Evolutionary conservation across 2,797 vertebrate genomes (phyloP).

Genomic region (Masticophis lateralis): DNA sequence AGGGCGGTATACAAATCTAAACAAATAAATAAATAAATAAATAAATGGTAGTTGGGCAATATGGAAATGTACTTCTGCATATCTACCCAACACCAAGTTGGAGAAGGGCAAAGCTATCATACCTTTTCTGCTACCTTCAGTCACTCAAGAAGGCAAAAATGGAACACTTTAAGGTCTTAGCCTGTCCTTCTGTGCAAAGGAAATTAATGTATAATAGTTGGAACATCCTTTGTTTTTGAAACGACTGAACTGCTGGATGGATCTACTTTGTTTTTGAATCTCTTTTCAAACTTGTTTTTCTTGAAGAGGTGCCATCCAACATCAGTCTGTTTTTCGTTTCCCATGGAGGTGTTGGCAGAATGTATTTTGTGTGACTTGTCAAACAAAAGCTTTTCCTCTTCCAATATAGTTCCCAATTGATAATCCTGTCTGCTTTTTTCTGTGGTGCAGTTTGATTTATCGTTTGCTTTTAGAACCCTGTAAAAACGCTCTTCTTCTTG

Average conservation of each 20-base stretch:
- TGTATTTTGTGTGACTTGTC: not conserved
- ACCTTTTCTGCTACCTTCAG: not conserved
- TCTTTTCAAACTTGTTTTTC: not conserved
- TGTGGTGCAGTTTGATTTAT: not conserved
- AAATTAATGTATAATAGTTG: not conserved
- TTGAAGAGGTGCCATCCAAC: not conserved
- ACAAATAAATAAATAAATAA: too few relatives aligned
- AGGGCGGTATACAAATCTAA: too few relatives aligned
- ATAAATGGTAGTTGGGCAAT: not conserved
- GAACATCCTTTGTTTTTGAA: not conserved
- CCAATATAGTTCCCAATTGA: not conserved
- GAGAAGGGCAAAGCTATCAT: not conserved
- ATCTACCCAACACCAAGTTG: not conserved
- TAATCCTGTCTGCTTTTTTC: not conserved
- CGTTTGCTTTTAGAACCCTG: not conserved
- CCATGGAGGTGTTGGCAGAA: not conserved
- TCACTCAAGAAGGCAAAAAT: not conserved
- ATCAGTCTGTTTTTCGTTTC: not conserved
- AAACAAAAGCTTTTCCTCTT: not conserved
- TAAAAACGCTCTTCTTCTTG: slow-evolving; percentile 15
- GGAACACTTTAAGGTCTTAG: not conserved
- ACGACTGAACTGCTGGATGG: not conserved
- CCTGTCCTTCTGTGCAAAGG: not conserved
- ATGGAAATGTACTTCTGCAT: not conserved
- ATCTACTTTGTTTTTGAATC: not conserved